Base-by-base conservation (phyloP, 1,140 invertebrate species). In the Listronotus bonariensis region DNA sequence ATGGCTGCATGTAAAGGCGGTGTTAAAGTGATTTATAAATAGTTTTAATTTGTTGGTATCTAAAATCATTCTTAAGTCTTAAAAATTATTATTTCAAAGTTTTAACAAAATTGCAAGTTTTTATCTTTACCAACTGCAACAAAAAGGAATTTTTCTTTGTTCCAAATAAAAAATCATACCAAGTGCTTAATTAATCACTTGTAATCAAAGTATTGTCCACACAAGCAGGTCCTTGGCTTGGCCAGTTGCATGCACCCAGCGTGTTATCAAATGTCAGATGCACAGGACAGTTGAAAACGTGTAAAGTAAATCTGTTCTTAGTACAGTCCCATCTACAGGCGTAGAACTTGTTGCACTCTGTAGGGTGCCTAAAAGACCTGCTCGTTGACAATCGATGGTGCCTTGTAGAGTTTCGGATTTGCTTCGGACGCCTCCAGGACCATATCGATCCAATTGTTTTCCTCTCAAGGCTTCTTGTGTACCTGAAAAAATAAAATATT, bases 321-420 rank as follows among this genome's bases (percentile, higher is more conserved):
- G 86, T 89, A 63, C 87, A 85, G 72, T 93, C 91, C 89, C 89
- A 93, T 73, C 89, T 86, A 74, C 92, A 93, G 34, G 90, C 86
- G 72, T 92, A 93, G 80, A 93, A 93, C 74, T 92, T 92, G 72
- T 92, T 91, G 73, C 92, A 93, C 61, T 89, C 84, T 55, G 87
- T 87, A 0, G 92, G 92, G 76, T 93, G 91, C 73, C 90, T 82
- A 81, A 93, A 93, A 93, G 82, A 72, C 92, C 92, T 6, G 90
- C 84, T 72, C 91, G 82, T 63, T 89, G 86, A 73, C 91, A 93
- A 26, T 90, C 86, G 5, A 84, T 66, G 1, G 81, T 82, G n/a
- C 85, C 85, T 65, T 87, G 81, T 17, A 89, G 76, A 2, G 83
- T 83, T 59, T 88, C 84, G 20, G 85, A 82, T 66, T 79, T 75